Evolutionary conservation across 2,797 vertebrate species (phyloP), one percentile per base, ranked within the genome.

Genomic region (Ibycter americanus): DNA sequence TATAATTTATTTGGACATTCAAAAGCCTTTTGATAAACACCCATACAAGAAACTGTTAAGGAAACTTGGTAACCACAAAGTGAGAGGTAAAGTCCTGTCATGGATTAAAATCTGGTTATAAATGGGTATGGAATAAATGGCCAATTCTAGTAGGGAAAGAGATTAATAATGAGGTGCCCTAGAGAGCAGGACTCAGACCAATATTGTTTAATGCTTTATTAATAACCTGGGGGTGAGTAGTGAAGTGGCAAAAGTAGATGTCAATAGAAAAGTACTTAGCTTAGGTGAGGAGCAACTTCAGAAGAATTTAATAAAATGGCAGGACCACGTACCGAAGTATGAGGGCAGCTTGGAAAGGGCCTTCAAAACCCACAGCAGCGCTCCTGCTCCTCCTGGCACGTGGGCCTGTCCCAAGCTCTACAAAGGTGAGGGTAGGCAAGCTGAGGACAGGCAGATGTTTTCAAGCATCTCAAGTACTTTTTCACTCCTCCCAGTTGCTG

Each of bases 1-100:
- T 97, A 96, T 98, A 98, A 98, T 98, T 98, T 98, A 97, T 98
- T 98, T 98, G 97, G 93, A 96, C 93, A 95, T 96, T 98, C 94
- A 97, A 97, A 98, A 97, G 83, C 97, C 96, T 97, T 98, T 98
- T 98, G 97, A 98, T 97, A 97, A 98, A 97, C 93, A 77, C 68
- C 66, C 92, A 94, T 96, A 92, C 58, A 83, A 98, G 94, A 97
- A 95, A 94, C 94, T 89, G 96, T 90, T 98, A 97, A 97, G 91
- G 95, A 96, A 97, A 97, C 59, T 81, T 91, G 77, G 95, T 89
- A 89, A 97, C 93, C 95, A 92, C 88, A 93, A 95, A 96, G 92
- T 96, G 93, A 98, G 93, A 98, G 92, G 95, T 96, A 97, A 98
- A 97, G 91, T 89, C 87, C 96, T 96, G 92, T 96, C 96, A 96